These are phyloP conservation scores for Agonopterix alstromeriana DNA, from an alignment of 2,888 invertebrate genomes.

Conservation along the genomic window DNA sequence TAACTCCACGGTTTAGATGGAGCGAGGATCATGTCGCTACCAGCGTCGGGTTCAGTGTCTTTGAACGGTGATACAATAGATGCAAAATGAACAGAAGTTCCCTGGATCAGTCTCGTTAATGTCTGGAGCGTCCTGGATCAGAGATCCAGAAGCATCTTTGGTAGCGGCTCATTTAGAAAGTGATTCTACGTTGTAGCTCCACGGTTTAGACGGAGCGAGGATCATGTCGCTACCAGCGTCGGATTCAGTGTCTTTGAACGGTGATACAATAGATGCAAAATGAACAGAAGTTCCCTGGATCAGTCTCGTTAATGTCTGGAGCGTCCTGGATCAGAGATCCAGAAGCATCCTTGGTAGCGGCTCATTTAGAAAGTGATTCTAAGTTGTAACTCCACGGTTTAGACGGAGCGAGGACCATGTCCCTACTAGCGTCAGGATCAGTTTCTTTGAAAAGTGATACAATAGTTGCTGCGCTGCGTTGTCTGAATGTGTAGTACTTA, in stretches of 20 bases:
- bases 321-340: constrained; percentile 78
- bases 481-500: too few species aligned
- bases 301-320: constrained; percentile 80
- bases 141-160: constrained; percentile 75
- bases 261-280: too few species aligned
- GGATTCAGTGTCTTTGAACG: constrained; percentile 68
- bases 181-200: constrained; percentile 78
- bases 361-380: constrained; percentile 85
- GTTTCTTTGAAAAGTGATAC: constrained; percentile 71
- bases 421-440: constrained; percentile 79
- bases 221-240: constrained; percentile 75
- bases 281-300: constrained; percentile 81
- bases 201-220: constrained; percentile 74
- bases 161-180: constrained; percentile 87
- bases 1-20: constrained; percentile 79
- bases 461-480: too few species aligned
- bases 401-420: constrained; percentile 58
- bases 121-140: constrained; percentile 79
- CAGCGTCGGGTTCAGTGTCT: constrained; percentile 78
- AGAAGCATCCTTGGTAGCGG: constrained; percentile 80
- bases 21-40: constrained; percentile 65
- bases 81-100: constrained; percentile 79
- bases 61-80: too few species aligned
- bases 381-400: constrained; percentile 80
- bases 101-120: constrained; percentile 82